Conservation (phyloP, 2,888 invertebrate genomes). For the Portevinia maculata region DNA sequence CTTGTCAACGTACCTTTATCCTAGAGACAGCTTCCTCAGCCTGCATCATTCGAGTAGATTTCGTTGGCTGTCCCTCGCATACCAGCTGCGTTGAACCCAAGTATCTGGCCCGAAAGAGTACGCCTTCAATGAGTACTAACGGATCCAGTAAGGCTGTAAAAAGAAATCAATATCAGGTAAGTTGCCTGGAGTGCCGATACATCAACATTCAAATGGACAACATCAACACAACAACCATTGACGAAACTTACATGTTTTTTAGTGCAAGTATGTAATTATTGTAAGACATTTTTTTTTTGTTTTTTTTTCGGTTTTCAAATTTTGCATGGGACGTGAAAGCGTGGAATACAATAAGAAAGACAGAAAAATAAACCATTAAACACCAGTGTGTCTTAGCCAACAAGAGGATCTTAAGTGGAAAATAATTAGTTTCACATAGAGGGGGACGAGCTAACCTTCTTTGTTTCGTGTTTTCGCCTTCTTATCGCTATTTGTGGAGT, state of each 20-base stretch:
- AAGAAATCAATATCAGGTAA: constrained; percentile 3
- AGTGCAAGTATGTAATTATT: constrained; percentile 62
- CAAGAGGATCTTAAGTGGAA: constrained; percentile 19
- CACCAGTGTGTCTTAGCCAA: constrained; percentile 26
- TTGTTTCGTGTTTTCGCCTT: constrained; percentile 82
- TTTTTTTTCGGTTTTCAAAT: constrained; percentile 45
- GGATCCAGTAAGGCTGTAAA: constrained; percentile 83
- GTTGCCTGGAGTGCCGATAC: neutral
- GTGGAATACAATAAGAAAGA: constrained; percentile 65
- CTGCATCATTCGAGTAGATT: constrained; percentile 99
- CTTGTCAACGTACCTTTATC: constrained; percentile 92
- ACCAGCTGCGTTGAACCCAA: constrained; percentile 99
- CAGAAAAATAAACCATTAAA: constrained; percentile 53
- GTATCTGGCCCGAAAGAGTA: constrained; percentile 98
- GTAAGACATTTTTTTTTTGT: constrained; percentile 51
- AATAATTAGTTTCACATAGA: neutral
- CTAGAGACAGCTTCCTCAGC: constrained; percentile 99
- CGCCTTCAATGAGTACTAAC: constrained; percentile 99
- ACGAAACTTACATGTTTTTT: constrained; percentile 67
- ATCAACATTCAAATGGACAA: constrained; percentile 7
- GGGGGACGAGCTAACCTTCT: constrained; percentile 80
- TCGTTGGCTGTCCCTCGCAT: constrained; percentile 99
- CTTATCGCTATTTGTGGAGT: constrained; percentile 80
- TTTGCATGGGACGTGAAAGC: constrained; percentile 67
- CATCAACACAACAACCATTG: constrained; percentile 35